A percentile compares a stretch with the other conserved stretches of the same genome.
phyloP scores from a whole-genome alignment of 2,888 invertebrate species.

The Drosophila longiperda region DNA sequence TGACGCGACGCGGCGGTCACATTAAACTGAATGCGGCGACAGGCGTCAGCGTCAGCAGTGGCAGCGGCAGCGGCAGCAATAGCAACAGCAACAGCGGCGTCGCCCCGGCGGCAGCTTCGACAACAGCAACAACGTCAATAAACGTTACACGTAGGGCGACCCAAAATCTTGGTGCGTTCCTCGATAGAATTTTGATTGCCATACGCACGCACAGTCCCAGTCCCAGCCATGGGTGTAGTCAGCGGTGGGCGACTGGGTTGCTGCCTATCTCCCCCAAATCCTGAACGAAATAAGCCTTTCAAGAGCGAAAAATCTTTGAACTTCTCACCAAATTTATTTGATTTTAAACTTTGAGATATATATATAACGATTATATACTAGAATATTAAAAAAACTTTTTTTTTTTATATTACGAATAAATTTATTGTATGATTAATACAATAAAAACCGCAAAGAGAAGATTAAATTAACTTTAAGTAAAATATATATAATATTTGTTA shows the following conservation, averaged over 20 bases:
- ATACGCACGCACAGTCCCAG: conserved; percentile 66
- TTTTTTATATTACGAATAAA: too few relatives aligned
- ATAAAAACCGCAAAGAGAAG: too few relatives aligned
- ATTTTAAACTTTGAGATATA: not conserved
- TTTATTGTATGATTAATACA: too few relatives aligned
- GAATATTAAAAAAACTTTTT: too few relatives aligned
- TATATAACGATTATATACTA: not conserved
- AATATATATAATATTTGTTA: too few relatives aligned
- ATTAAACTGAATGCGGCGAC: conserved; percentile 74
- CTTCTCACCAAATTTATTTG: too few relatives aligned
- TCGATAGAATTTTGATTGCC: conserved; percentile 79
- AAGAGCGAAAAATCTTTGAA: not conserved
- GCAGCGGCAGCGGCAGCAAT: conserved; percentile 15
- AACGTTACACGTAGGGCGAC: conserved; percentile 65
- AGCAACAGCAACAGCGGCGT: conserved; percentile 18
- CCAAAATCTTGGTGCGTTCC: conserved; percentile 67
- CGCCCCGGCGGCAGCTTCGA: conserved; percentile 39
- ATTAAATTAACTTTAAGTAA: too few relatives aligned
- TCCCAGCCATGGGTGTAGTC: conserved; percentile 5
- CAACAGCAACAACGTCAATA: conserved; percentile 36
- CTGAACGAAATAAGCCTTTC: not conserved
- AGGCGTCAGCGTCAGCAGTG: conserved; percentile 42
- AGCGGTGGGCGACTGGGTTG: not conserved
- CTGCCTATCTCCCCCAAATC: not conserved
- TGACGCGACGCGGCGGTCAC: conserved; percentile 63